phyloP scores from a whole-genome alignment of 2,797 vertebrate genomes.

The Epinephelus coioides region DNA sequence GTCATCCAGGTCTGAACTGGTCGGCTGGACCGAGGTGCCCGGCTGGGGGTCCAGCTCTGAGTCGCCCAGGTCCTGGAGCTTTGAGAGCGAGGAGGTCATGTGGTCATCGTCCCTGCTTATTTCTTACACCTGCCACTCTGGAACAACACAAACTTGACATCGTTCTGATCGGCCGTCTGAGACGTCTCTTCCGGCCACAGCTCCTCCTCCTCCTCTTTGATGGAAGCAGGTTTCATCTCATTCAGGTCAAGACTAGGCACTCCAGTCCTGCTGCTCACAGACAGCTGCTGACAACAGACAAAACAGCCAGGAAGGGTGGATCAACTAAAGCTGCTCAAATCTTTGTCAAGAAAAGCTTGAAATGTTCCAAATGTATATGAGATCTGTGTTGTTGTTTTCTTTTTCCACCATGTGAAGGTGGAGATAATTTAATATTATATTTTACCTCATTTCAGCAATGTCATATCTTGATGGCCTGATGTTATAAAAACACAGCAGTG shows the following conservation, averaged over 20 bases:
- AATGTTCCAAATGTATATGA: too few relatives aligned
- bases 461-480: too few relatives aligned
- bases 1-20: background rate
- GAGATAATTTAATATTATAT: too few relatives aligned
- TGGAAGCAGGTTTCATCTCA: background rate
- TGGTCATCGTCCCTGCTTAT: background rate
- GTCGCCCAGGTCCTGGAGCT: conserved; percentile 10
- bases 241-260: conserved; percentile 9
- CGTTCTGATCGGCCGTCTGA: background rate
- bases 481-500: too few relatives aligned
- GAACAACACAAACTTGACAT: conserved; percentile 14
- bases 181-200: conserved; percentile 22
- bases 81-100: background rate
- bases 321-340: too few relatives aligned
- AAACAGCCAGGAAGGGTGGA: background rate
- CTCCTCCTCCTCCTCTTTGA: conserved; percentile 59
- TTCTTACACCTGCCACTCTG: background rate
- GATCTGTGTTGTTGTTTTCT: too few relatives aligned
- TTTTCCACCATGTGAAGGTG: too few relatives aligned
- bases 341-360: too few relatives aligned
- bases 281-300: conserved; percentile 30
- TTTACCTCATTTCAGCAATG: too few relatives aligned
- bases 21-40: conserved; percentile 32
- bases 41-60: conserved; percentile 14
- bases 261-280: conserved; percentile 38